Conservation (phyloP, 35 echinoderm and acorn worm genomes). For the Lytechinus pictus region DNA sequence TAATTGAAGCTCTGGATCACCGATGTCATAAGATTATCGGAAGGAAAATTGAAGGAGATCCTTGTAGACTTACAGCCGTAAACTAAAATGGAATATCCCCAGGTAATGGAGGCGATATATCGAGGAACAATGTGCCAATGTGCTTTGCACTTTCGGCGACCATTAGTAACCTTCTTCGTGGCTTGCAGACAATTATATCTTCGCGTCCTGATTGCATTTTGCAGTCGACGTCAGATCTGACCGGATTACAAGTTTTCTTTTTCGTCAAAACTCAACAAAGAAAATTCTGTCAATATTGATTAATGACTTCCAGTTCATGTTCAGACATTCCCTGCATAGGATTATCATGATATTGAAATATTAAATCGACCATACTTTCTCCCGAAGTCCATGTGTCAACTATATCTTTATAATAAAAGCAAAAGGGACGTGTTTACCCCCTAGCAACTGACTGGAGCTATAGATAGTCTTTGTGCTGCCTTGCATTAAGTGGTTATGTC, state of each 20-base stretch:
- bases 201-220: neutral
- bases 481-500: neutral
- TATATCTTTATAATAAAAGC: neutral
- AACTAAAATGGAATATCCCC: conserved; percentile 1
- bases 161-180: neutral
- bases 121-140: neutral
- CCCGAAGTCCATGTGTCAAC: neutral
- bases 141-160: conserved; percentile 1
- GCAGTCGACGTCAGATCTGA: neutral
- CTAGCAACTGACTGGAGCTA: neutral
- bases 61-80: neutral
- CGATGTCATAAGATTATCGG: neutral
- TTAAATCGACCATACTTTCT: neutral
- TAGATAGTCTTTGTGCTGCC: neutral
- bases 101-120: neutral
- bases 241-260: neutral
- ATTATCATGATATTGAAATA: neutral
- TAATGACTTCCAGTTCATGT: conserved; percentile 19
- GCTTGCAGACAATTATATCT: neutral
- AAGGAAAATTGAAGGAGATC: neutral
- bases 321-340: neutral
- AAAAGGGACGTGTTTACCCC: neutral
- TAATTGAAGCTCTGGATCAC: neutral
- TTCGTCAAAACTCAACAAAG: neutral
- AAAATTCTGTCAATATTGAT: neutral